Evolutionary conservation across 2,888 invertebrate genomes (phyloP), one percentile per base, ranked within the genome.

Genomic region (Strigamia transsilvanica): DNA sequence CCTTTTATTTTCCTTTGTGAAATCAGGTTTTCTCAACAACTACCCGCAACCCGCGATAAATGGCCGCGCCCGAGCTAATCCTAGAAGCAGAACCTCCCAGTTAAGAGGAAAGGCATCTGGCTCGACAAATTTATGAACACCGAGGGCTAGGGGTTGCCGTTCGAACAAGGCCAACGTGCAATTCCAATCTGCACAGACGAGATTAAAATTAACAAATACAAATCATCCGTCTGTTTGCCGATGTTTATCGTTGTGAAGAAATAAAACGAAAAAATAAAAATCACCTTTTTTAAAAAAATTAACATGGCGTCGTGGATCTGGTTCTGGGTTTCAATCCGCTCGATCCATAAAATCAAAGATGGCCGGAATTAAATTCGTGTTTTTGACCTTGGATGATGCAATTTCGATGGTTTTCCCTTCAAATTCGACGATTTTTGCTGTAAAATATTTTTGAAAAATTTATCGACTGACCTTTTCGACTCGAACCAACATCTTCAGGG

Each of bases 11-110:
- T n/a, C n/a, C n/a, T n/a, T n/a, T n/a, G 27, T 3, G 61, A 61
- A 13, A 61, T 9, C 18, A 61, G n/a, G 61, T 18, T 61, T 61
- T n/a, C 9, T 56, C 56, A n/a, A 2, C n/a, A 61, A n/a, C 18
- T 61, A 21, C 21, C 21, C 21, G 12, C 61, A 66, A 21, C 61
- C 61, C 61, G 23, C n/a, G 18, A 5, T 66, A 66, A 66, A 66
- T 66, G 61, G 61, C 23, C n/a, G 61, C 61, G 1, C 7, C 61
- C 61, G 18, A 66, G 61, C 21, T 66, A 66, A 66, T 66, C 61
- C 61, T 66, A 66, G 61, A 66, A 23, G 23, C 61, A 66, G 61
- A 66, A 23, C 61, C 61, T 66, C 61, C 61, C 61, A 66, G 61
- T 66, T 66, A 66, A 66, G 61, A 23, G 61, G 61, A 66, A 66